Conservation (phyloP, 1,140 invertebrate genomes). For the Drosophila micromelanica region DNA sequence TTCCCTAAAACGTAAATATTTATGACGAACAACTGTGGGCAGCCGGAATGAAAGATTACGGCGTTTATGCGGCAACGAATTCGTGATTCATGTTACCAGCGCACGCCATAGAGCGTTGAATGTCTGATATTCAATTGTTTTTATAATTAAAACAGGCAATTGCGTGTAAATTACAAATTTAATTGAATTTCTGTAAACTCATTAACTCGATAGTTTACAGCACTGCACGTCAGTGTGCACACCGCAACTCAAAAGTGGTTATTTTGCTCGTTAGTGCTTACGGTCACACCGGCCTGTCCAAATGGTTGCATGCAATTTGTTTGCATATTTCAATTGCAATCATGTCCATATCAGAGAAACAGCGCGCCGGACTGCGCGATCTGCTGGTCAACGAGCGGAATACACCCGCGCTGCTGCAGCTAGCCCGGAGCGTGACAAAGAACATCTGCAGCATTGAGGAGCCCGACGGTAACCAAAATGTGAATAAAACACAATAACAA, state of each 20-base stretch:
- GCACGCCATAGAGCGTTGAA: neutral
- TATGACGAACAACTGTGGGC: slow-evolving; percentile 38
- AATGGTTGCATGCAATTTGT: neutral
- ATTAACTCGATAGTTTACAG: neutral
- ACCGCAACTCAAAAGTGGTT: neutral
- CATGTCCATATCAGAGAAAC: slow-evolving; percentile 57
- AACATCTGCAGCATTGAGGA: slow-evolving; percentile 52
- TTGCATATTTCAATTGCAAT: neutral
- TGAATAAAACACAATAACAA: neutral
- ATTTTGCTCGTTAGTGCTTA: neutral
- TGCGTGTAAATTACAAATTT: neutral
- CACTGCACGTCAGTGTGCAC: slow-evolving; percentile 18
- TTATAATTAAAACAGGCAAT: neutral
- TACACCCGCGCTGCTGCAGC: slow-evolving; percentile 48
- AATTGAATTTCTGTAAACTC: slow-evolving; percentile 1
- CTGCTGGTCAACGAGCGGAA: slow-evolving; percentile 56
- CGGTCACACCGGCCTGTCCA: slow-evolving; percentile 21
- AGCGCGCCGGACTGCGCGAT: slow-evolving; percentile 56
- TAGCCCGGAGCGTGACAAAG: slow-evolving; percentile 63
- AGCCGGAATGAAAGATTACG: slow-evolving; percentile 2
- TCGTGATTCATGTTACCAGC: neutral
- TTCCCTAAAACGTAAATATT: slow-evolving; percentile 58
- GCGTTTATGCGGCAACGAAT: slow-evolving; percentile 31
- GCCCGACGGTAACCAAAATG: slow-evolving; percentile 43
- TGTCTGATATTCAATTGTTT: too few species aligned